Percentiles rank a stretch among this genome's conserved stretches.
These are phyloP conservation scores for Platalea minor DNA, from an alignment of 2,797 vertebrate species.

Conservation along the genomic window DNA sequence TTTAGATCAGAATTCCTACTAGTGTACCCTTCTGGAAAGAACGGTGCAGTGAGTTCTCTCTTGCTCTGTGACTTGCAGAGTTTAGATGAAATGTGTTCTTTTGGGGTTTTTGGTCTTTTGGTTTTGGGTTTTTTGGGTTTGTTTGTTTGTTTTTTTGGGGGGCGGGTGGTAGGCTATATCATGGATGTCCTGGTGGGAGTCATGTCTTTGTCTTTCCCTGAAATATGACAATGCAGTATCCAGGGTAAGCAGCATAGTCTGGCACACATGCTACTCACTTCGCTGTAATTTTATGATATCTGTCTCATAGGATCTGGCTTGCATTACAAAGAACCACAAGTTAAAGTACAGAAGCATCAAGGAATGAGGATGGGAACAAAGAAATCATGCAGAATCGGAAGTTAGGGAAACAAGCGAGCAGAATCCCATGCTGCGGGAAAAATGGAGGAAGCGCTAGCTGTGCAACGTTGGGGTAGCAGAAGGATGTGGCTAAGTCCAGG, in stretches of 20 bases:
- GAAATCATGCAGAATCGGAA: not conserved
- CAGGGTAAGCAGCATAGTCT: not conserved
- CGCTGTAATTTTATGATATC: not conserved
- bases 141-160: not conserved
- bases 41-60: not conserved
- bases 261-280: fast-evolving
- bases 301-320: fast-evolving
- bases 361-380: not conserved
- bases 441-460: not conserved
- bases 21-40: not conserved
- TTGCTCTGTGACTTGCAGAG: not conserved
- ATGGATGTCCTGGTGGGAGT: not conserved
- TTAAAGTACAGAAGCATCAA: not conserved
- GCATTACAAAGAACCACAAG: not conserved
- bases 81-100: not conserved
- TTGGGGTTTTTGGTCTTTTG: not conserved
- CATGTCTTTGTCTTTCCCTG: not conserved
- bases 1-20: not conserved
- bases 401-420: not conserved
- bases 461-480: not conserved
- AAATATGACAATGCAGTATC: not conserved
- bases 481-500: too few species aligned
- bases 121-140: too few species aligned
- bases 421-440: not conserved
- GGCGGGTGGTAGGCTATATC: not conserved